A percentile compares a stretch with the other conserved stretches of the same genome.
phyloP scores from a whole-genome alignment of 2,888 invertebrate species.

The Zhengitettix transpicula region DNA sequence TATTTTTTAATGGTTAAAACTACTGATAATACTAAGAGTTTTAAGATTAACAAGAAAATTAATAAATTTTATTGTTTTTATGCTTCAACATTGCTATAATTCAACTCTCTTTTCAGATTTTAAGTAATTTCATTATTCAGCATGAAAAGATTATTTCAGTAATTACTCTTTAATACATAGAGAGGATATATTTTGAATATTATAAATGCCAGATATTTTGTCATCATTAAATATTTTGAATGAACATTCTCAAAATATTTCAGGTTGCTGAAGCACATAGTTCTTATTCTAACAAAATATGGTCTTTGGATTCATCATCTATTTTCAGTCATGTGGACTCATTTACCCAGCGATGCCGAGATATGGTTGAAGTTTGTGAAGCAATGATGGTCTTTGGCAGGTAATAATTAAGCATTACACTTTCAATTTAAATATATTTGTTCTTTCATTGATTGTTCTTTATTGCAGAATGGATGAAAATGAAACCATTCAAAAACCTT shows the following conservation, averaged over 20 bases:
- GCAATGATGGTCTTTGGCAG: slow-evolving; percentile 79
- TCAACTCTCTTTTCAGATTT: no score
- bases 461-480: slow-evolving; percentile 49
- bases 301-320: slow-evolving; percentile 61
- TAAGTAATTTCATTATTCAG: no score
- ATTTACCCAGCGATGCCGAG: slow-evolving; percentile 67
- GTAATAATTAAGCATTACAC: slow-evolving; percentile 18
- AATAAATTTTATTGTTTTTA: no score
- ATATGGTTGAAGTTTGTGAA: slow-evolving; percentile 75
- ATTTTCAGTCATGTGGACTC: slow-evolving; percentile 79
- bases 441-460: neutral
- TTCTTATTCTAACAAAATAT: slow-evolving; percentile 33
- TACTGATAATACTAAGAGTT: no score
- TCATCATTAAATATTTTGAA: neutral
- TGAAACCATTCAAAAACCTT: slow-evolving; percentile 46
- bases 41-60: no score
- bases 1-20: no score
- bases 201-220: no score
- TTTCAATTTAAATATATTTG: neutral
- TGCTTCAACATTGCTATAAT: no score
- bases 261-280: slow-evolving; percentile 43
- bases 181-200: neutral
- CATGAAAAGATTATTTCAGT: no score
- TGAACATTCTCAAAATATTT: neutral
- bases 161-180: no score